Base-by-base conservation (phyloP, 2,888 invertebrate genomes). In the Phasia obesa region DNA sequence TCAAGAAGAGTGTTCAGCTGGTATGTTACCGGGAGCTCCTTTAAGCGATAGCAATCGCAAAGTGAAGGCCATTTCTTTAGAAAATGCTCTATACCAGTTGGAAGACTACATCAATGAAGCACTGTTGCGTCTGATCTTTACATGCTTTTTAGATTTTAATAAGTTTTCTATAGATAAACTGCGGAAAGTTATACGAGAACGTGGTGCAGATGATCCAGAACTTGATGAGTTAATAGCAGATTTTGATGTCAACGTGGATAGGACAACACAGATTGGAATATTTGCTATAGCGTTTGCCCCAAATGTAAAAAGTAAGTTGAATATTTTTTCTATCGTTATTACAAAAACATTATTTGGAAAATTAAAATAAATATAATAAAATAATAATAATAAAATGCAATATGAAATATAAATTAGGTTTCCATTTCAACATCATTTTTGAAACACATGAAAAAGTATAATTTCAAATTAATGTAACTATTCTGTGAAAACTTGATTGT, bases 161-260 rank as follows among this genome's bases (percentile, higher is more conserved):
- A 88, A 87, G 64, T 86, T 90, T 42, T 90, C 91, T 0, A 86
- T 91, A 5, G 87, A 89, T 49, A 89, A 88, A 73, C 84, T 91
- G 25, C 88, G 89, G 11, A 84, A 82, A 11, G 76, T 87, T 9
- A 83, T 90, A 21, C 69, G 83, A 6, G 51, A 74, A 59, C 55
- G 51, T n/a, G 69, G 75, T 19, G 84, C 85, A 44, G 86, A 88
- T 21, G 88, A 88, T 49, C 60, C 86, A 0, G 67, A 75, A 0
- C 85, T 88, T 0, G 91, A 91, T 84, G 89, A 89, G 38, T 84
- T 87, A 2, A 90, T 91, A 73, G 90, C 91, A 1, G 90, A 91
- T 79, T 91, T 91, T 76, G 91, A 91, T 87, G 88, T 90, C 0
- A 90, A 91, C 74, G 84, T 91, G 3, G 91, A 91, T 86, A 88